Evolutionary conservation across 1,140 invertebrate species (phyloP), one percentile per base, ranked within the genome.

Genomic region (Drosophila repletoides): DNA sequence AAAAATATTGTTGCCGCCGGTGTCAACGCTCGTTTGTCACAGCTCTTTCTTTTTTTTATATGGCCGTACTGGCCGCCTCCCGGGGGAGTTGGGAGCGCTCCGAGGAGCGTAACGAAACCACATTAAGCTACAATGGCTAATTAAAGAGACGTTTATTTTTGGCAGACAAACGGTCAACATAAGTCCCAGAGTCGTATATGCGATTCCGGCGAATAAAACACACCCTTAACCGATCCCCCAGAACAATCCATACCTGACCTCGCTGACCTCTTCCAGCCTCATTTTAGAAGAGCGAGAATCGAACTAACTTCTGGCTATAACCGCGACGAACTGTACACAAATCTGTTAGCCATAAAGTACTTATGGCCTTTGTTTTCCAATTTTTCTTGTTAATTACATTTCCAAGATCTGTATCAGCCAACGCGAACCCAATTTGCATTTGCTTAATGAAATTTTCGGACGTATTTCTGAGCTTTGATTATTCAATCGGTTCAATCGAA

Each of bases 101-200:
- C 14, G 14, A n/a, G n/a, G n/a, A 49, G 19, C 45, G 38, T 65
- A 48, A 33, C 43, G 28, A 29, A 28, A 38, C 31, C 70, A 53
- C 65, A 79, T 80, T 79, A 74, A 53, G 51, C 67, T 68, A 45
- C 58, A 73, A 33, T 70, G 65, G 24, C 59, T 83, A 83, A 83
- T 83, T 84, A 79, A 56, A 59, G 38, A 36, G 17, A 12, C 34
- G 65, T 71, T 79, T 83, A 84, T 71, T 73, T 81, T 83, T 68
- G 77, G 59, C 79, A 84, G 22, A 26, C 12, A n/a, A n/a, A 46
- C 10, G 38, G 19, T 61, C 26, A 29, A 14, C n/a, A n/a, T n/a
- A n/a, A n/a, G n/a, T n/a, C n/a, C n/a, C n/a, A n/a, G n/a, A n/a
- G n/a, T n/a, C n/a, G n/a, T n/a, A n/a, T n/a, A n/a, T n/a, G n/a